Evolutionary conservation across 2,797 vertebrate species (phyloP).

Genomic region (Argentina silus): DNA sequence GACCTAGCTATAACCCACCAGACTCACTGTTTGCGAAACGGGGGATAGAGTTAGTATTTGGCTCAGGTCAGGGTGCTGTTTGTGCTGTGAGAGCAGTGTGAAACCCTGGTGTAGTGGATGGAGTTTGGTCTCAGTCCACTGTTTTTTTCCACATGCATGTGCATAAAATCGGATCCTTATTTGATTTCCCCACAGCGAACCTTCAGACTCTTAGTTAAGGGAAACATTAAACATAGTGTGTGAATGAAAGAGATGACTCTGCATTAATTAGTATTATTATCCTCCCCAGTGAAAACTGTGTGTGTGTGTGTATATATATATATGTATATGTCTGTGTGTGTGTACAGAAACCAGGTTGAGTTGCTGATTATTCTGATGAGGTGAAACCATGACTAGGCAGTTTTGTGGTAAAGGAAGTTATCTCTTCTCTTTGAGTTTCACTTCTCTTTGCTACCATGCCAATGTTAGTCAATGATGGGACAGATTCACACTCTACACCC

Average conservation of each 20-base stretch:
- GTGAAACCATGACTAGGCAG: conserved; percentile 2
- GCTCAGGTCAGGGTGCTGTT: background rate
- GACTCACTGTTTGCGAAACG: no score
- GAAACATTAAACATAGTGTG: background rate
- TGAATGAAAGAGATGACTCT: background rate
- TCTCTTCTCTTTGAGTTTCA: background rate
- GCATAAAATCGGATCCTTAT: background rate
- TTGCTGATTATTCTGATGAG: background rate
- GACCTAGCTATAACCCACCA: no score
- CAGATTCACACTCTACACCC: background rate
- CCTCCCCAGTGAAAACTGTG: background rate
- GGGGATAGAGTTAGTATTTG: background rate
- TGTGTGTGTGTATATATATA: background rate
- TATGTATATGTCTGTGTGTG: background rate
- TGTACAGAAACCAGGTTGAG: background rate
- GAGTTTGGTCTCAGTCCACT: no score
- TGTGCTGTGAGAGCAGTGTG: background rate
- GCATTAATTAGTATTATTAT: background rate
- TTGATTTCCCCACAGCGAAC: background rate
- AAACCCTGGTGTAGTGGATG: no score
- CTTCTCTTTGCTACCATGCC: background rate
- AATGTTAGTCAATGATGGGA: background rate
- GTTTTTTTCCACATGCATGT: background rate
- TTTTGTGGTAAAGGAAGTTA: background rate
- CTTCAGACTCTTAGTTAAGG: background rate